phyloP scores from a whole-genome alignment of 2,797 vertebrate species.

The Sebastes ruberrimus region DNA sequence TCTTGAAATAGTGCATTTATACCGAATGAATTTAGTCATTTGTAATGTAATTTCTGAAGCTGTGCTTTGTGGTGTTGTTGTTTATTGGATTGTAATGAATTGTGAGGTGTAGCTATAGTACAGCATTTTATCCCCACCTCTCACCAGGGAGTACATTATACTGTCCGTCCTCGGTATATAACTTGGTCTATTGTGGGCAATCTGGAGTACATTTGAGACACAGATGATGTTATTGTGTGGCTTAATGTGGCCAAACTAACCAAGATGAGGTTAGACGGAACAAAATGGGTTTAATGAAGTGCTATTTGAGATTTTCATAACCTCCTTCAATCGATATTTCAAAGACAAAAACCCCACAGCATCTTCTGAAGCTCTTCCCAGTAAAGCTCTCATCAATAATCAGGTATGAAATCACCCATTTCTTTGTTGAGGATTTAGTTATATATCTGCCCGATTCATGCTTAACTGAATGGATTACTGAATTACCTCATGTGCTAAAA shows the following conservation, averaged over 20 bases:
- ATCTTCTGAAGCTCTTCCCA: neutral
- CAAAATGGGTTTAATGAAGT: constrained; percentile 15
- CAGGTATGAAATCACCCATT: neutral
- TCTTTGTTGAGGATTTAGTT: neutral
- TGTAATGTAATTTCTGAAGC: neutral
- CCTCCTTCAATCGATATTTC: neutral
- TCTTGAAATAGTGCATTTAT: neutral
- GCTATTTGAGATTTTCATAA: constrained; percentile 6
- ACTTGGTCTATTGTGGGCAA: neutral
- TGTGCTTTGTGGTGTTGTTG: neutral
- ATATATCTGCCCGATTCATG: neutral
- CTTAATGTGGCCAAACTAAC: neutral
- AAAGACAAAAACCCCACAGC: neutral
- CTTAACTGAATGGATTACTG: neutral
- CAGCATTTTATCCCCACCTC: neutral
- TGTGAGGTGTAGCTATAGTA: neutral
- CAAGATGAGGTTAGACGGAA: neutral
- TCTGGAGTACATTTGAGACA: neutral
- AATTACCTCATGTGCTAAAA: neutral
- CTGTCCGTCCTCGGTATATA: neutral
- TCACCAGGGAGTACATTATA: neutral
- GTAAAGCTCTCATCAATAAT: neutral
- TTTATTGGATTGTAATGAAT: constrained; percentile 27
- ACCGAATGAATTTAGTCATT: neutral
- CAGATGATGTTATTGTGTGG: constrained; percentile 4